These are phyloP conservation scores for Danio tinwini DNA, from an alignment of 2,797 vertebrate species.

Conservation along the genomic window DNA sequence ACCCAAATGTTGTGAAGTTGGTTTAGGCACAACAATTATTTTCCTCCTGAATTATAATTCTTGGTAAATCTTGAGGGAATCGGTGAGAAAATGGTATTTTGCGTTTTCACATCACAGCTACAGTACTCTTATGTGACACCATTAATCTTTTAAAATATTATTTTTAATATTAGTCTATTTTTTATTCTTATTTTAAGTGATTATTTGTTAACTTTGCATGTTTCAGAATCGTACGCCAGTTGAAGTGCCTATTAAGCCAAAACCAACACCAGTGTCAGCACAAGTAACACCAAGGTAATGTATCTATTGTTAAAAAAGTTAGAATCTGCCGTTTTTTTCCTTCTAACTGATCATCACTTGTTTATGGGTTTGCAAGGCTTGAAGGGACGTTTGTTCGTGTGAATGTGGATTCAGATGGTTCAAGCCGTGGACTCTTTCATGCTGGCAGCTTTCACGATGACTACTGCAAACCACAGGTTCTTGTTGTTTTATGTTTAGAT, in stretches of 20 bases:
- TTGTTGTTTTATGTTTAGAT: background rate
- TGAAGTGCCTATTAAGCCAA: constrained; percentile 24
- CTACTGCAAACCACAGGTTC: constrained; percentile 72
- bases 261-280: background rate
- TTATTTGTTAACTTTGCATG: background rate
- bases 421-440: constrained; percentile 70
- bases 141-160: too few relatives aligned
- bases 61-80: too few relatives aligned
- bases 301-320: background rate
- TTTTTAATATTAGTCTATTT: background rate
- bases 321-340: background rate
- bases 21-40: too few relatives aligned
- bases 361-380: background rate
- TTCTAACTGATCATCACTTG: background rate
- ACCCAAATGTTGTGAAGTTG: too few relatives aligned
- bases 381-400: constrained; percentile 70
- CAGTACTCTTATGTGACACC: too few relatives aligned
- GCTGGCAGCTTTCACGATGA: constrained; percentile 71
- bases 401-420: constrained; percentile 69
- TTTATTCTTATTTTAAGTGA: background rate
- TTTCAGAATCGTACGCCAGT: constrained; percentile 37
- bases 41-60: too few relatives aligned
- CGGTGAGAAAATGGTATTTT: too few relatives aligned
- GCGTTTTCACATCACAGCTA: too few relatives aligned
- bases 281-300: background rate